Percentiles rank a stretch among this genome's conserved stretches.
These are phyloP conservation scores for Saxidomus purpurata DNA, from an alignment of 1,140 invertebrate genomes.

Conservation along the genomic window DNA sequence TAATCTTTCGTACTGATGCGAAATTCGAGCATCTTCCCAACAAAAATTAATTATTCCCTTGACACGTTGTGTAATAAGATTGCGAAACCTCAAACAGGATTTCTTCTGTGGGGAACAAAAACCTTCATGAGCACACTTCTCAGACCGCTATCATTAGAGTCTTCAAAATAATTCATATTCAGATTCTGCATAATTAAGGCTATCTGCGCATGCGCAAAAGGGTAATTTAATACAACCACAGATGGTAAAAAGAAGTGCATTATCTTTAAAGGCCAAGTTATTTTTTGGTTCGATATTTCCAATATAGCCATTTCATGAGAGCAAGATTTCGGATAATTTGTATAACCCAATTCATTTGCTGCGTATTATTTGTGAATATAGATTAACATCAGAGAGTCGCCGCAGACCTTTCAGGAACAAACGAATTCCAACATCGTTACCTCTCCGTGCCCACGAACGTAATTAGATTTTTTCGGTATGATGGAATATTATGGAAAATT, in stretches of 20 bases:
- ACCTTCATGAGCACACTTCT: conserved; percentile 22
- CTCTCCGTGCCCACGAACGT: conserved; percentile 18
- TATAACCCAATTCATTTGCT: conserved; percentile 67
- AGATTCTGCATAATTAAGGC: neutral
- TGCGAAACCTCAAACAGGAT: neutral
- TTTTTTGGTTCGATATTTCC: conserved; percentile 57
- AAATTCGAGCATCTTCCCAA: conserved; percentile 13
- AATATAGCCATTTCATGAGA: conserved; percentile 60
- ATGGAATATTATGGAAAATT: conserved; percentile 70
- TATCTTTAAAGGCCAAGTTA: conserved; percentile 52
- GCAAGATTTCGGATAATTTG: conserved; percentile 63
- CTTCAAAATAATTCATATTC: neutral
- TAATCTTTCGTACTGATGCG: neutral
- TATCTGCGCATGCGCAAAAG: conserved; percentile 41
- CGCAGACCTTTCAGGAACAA: conserved; percentile 57
- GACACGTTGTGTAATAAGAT: conserved; percentile 44
- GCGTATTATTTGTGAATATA: conserved; percentile 65
- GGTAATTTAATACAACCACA: conserved; percentile 66
- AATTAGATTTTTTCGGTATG: conserved; percentile 67
- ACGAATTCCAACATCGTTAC: conserved; percentile 59
- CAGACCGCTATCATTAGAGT: neutral
- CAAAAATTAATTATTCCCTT: conserved; percentile 45
- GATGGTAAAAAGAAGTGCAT: conserved; percentile 62
- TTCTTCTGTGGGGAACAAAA: neutral
- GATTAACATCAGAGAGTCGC: conserved; percentile 43